Conservation (phyloP, 1,140 invertebrate genomes). For the Harpegnathos saltator region DNA sequence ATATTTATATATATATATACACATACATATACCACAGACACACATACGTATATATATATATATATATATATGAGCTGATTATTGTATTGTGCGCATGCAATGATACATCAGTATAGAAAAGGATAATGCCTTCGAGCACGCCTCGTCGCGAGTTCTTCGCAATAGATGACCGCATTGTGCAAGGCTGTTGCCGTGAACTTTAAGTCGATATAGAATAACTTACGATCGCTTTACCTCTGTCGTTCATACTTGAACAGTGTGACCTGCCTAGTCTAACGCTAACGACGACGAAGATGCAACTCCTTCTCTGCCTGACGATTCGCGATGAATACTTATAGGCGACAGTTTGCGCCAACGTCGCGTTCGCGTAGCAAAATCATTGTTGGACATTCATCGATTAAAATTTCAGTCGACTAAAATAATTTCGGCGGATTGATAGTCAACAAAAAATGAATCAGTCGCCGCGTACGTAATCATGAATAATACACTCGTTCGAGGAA, state of each 20-base stretch:
- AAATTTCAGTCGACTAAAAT: no score
- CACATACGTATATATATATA: background rate
- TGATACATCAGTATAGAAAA: background rate
- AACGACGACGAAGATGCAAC: background rate
- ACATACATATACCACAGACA: no score
- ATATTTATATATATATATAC: no score
- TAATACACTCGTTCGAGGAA: no score
- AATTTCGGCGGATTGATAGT: no score
- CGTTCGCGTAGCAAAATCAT: no score
- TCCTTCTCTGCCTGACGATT: background rate
- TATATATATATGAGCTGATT: background rate
- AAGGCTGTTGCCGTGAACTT: constrained; percentile 76
- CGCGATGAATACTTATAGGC: no score
- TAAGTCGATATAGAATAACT: constrained; percentile 70
- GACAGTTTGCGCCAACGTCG: no score
- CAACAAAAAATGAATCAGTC: no score
- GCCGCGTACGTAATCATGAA: no score
- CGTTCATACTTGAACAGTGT: background rate
- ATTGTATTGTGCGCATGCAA: background rate
- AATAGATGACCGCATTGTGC: constrained; percentile 66
- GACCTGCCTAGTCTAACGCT: background rate
- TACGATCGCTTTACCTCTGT: constrained; percentile 63
- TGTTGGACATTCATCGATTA: no score
- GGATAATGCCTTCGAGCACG: constrained; percentile 12
- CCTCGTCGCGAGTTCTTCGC: background rate